Evolutionary conservation across 2,888 invertebrate species (phyloP), one percentile per base, ranked within the genome.

Genomic region (Folsomia manolachei): DNA sequence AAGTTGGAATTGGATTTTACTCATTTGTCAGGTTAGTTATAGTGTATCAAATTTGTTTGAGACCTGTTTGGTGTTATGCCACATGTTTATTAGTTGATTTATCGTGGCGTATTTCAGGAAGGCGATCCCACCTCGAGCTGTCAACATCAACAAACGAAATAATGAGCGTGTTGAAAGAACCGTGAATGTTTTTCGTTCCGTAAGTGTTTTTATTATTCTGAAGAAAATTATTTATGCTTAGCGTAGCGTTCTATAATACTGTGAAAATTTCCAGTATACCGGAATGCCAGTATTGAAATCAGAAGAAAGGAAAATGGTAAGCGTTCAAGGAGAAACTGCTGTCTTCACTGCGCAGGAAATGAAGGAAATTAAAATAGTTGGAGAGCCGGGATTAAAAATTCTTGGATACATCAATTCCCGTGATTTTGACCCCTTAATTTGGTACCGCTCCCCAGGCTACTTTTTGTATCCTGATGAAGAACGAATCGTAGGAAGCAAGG

Each of bases 381-480:
- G 63, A 63, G 73, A 75, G 21, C 23, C 74, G 25, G 80, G 80
- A 26, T 63, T 79, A 2, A 26, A 11, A 7, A 27, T 80, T 1
- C 18, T 80, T 25, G 79, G 77, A 19, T 80, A 76, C 62, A 1
- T 78, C 1, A 56, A 19, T 56, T 4, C 21, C n/a, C 39, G 62
- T 39, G 66, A 73, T 7, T 71, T 80, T 11, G 51, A 78, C 25
- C 69, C 62, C 4, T 74, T 75, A n/a, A 21, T 11, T 1, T 79
- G 75, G 74, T 79, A 70, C 27, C 73, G 76, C 9, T 65, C 72
- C 0, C 63, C 70, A 21, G 73, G 72, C 4, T 80, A 79, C 62
- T 79, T 80, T 62, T 1, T 80, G 0, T 77, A 80, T 53, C 80
- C 80, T 0, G 79, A 80, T 64, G 80, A 80, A 27, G 78, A 77